Percentiles rank a stretch among this genome's conserved stretches.
Evolutionary conservation across 2,888 invertebrate species (phyloP).

Genomic region (Gordius sp.): DNA sequence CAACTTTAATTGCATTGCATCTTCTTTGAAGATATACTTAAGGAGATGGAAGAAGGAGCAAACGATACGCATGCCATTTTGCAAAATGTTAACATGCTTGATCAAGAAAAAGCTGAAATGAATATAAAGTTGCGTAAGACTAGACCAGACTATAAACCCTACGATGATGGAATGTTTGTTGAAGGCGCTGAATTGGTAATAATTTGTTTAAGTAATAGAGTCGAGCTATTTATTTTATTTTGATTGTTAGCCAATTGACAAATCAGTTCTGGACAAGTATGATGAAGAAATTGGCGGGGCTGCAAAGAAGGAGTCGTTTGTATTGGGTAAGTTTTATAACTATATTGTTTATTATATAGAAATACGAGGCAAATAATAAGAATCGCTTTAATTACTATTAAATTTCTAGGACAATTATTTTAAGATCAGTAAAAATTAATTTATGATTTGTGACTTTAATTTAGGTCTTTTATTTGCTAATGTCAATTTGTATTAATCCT

Average conservation of each 20-base stretch:
- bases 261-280: constrained; percentile 67
- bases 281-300: constrained; percentile 61
- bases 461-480: too few species aligned
- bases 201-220: constrained; percentile 17
- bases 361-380: too few species aligned
- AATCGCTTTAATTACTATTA: too few species aligned
- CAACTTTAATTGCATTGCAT: not conserved
- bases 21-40: constrained; percentile 2
- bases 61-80: constrained; percentile 29
- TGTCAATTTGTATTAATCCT: too few species aligned
- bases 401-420: too few species aligned
- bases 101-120: constrained; percentile 30
- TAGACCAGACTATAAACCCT: constrained; percentile 43
- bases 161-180: constrained; percentile 28
- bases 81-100: constrained; percentile 38
- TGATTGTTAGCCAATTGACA: constrained; percentile 18
- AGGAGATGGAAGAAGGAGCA: not conserved
- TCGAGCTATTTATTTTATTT: not conserved
- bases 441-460: too few species aligned
- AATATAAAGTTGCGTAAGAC: constrained; percentile 57
- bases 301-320: constrained; percentile 41
- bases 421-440: too few species aligned
- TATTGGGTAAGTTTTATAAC: constrained; percentile 35
- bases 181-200: not conserved
- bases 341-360: too few species aligned